phyloP scores from a whole-genome alignment of 2,888 invertebrate species.

The Aphodius sticticus region DNA sequence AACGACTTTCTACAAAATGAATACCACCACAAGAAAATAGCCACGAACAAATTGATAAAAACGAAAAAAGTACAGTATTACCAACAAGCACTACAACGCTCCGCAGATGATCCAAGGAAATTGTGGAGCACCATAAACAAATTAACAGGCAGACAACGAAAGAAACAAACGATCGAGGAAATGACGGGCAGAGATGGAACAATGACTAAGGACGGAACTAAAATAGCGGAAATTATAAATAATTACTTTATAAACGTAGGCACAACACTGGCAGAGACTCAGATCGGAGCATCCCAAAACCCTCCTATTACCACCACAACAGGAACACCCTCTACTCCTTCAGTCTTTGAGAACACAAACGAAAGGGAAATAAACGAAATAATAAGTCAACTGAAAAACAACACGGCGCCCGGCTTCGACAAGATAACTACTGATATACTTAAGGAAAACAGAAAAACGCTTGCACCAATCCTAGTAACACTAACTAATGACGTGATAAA shows the following conservation, averaged over 20 bases:
- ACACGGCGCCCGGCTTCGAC: neutral
- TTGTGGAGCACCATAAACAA: neutral
- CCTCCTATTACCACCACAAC: neutral
- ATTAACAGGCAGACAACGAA: too few relatives aligned
- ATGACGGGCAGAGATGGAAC: neutral
- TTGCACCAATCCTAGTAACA: neutral
- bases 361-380: neutral
- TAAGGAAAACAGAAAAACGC: neutral
- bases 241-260: neutral
- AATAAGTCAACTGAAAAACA: neutral
- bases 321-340: neutral
- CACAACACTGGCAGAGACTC: neutral
- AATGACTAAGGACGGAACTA: neutral
- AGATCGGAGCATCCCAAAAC: neutral
- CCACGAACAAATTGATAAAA: neutral
- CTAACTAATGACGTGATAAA: neutral
- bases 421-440: neutral
- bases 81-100: neutral
- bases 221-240: neutral
- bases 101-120: neutral
- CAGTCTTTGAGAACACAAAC: neutral
- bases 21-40: neutral
- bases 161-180: neutral
- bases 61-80: neutral
- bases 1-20: neutral